A percentile compares a stretch with the other conserved stretches of the same genome.
Evolutionary conservation across 1,140 invertebrate genomes (phyloP).

Genomic region (Macrotrachela quadricornifera): DNA sequence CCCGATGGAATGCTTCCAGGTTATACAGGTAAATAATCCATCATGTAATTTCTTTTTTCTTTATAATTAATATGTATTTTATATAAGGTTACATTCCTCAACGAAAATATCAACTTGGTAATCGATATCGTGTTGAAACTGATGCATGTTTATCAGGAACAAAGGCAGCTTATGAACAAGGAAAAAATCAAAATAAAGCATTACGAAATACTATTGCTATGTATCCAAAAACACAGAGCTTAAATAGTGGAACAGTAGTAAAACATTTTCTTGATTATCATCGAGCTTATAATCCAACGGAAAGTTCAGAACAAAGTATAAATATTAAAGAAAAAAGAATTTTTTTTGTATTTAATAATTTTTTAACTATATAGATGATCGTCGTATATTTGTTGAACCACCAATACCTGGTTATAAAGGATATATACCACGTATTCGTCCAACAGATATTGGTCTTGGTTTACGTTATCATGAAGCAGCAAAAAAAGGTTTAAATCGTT

Average conservation of each 20-base stretch:
- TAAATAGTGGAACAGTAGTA: too few species aligned
- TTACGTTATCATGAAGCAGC: constrained; percentile 21
- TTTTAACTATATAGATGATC: constrained; percentile 8
- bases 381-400: constrained; percentile 15
- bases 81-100: constrained; percentile 26
- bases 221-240: too few species aligned
- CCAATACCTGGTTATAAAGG: constrained; percentile 30
- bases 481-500: constrained; percentile 21
- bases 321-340: too few species aligned
- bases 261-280: too few species aligned
- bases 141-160: constrained; percentile 13
- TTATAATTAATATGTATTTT: not conserved
- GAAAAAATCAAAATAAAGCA: too few species aligned
- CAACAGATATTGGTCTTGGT: constrained; percentile 26
- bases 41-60: not conserved
- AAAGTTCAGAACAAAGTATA: too few species aligned
- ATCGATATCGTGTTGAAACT: constrained; percentile 25
- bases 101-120: constrained; percentile 24
- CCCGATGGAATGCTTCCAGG: constrained; percentile 28
- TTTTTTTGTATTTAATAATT: too few species aligned
- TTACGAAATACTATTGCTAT: too few species aligned
- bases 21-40: constrained; percentile 24
- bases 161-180: too few species aligned
- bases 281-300: too few species aligned
- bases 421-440: constrained; percentile 23